These are phyloP conservation scores for Panonychus citri DNA, from an alignment of 1,140 invertebrate genomes.

Conservation along the genomic window DNA sequence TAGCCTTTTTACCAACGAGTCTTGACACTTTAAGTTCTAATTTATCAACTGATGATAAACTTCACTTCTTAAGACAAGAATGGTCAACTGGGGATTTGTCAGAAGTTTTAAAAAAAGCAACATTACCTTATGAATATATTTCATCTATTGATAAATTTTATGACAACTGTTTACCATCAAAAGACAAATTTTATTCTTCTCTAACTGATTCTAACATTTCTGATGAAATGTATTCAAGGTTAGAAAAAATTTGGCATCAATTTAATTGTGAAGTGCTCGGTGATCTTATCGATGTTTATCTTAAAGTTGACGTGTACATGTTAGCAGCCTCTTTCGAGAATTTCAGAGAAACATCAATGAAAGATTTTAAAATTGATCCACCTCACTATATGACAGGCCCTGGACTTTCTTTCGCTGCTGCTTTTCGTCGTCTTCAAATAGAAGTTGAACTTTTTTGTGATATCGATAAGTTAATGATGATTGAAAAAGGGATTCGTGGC, in stretches of 20 bases:
- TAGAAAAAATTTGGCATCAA: constrained; percentile 12
- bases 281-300: constrained; percentile 24
- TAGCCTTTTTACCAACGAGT: too few relatives aligned
- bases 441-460: background rate
- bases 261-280: constrained; percentile 19
- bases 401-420: constrained; percentile 12
- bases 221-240: background rate
- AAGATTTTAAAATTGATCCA: constrained; percentile 17
- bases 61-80: too few relatives aligned
- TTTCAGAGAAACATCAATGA: background rate
- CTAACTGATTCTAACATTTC: background rate
- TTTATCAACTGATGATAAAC: too few relatives aligned
- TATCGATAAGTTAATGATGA: constrained; percentile 14
- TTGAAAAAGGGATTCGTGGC: constrained; percentile 16
- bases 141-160: background rate
- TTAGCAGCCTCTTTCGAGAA: constrained; percentile 27
- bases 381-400: constrained; percentile 16
- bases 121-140: background rate
- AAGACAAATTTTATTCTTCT: background rate
- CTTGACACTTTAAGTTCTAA: too few relatives aligned
- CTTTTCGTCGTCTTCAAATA: constrained; percentile 13
- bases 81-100: too few relatives aligned
- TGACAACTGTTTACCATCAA: background rate
- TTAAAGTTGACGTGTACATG: constrained; percentile 22
- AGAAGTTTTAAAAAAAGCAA: too few relatives aligned